These are phyloP conservation scores for Abrostola triplasia DNA, from an alignment of 2,888 invertebrate species.

Conservation along the genomic window DNA sequence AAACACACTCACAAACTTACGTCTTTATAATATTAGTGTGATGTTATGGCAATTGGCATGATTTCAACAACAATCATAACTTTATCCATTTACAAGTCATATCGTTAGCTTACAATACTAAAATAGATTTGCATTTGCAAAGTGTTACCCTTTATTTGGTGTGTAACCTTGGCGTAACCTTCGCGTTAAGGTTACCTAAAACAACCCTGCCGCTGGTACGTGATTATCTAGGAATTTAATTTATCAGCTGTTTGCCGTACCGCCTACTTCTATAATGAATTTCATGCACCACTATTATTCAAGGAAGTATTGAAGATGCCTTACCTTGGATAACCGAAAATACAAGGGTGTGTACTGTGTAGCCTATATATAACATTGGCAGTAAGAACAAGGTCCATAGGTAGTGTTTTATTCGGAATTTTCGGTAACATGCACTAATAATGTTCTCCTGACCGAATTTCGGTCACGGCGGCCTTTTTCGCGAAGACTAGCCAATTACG, in stretches of 20 bases:
- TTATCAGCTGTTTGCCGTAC: background rate
- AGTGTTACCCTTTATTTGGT: conserved; percentile 27
- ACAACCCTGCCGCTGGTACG: conserved; percentile 12
- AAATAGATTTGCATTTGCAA: conserved; percentile 31
- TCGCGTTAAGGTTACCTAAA: conserved; percentile 21
- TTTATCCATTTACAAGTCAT: conserved; percentile 18
- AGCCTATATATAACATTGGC: too few species aligned
- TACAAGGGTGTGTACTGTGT: background rate
- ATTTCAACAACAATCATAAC: conserved; percentile 24
- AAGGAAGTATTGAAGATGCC: background rate
- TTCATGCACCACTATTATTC: background rate
- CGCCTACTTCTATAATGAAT: background rate
- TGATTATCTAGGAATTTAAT: conserved; percentile 2
- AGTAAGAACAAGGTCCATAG: too few species aligned
- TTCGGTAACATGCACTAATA: too few species aligned
- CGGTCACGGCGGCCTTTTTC: too few species aligned
- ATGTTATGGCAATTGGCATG: conserved; percentile 18
- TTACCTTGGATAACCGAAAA: background rate
- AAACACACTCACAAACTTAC: too few species aligned
- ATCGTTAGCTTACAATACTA: conserved; percentile 13
- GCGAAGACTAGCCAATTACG: too few species aligned
- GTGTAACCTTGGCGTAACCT: conserved; percentile 29
- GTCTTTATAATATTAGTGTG: too few species aligned
- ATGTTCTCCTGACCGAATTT: too few species aligned
- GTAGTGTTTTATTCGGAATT: too few species aligned